Percentiles rank a stretch among this genome's conserved stretches.
phyloP scores from a whole-genome alignment of 2,113 vertebrate species.

The Nannobrachium achirus region DNA sequence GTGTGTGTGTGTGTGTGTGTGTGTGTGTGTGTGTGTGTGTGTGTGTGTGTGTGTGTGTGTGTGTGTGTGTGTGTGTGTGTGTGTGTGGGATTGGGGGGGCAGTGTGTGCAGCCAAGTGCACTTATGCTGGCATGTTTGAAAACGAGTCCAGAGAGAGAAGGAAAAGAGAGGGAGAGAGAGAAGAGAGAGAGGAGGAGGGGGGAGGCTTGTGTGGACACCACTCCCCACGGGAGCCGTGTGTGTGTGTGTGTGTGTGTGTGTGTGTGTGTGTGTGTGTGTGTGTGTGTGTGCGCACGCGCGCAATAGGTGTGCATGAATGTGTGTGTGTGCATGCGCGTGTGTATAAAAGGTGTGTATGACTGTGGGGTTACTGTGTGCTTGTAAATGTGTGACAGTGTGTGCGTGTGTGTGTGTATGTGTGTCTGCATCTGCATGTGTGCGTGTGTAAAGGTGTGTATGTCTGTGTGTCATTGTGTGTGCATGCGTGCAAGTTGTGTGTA shows the following conservation, averaged over 20 bases:
- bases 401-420: slow-evolving; percentile 47
- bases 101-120: slow-evolving; percentile 79
- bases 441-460: slow-evolving; percentile 1
- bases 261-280: slow-evolving; percentile 22
- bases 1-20: slow-evolving; percentile 22
- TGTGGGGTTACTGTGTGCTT: slow-evolving; percentile 45
- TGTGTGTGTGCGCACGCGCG: not conserved
- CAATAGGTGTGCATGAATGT: slow-evolving; percentile 57
- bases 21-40: slow-evolving; percentile 61
- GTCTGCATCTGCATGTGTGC: not conserved
- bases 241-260: slow-evolving; percentile 49
- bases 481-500: too few species aligned
- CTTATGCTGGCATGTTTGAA: slow-evolving; percentile 78
- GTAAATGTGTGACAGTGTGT: slow-evolving; percentile 70
- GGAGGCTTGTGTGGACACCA: slow-evolving; percentile 65
- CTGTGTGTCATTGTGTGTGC: not conserved
- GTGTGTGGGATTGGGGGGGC: slow-evolving; percentile 40
- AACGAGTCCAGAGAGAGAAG: slow-evolving; percentile 62
- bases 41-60: slow-evolving; percentile 57
- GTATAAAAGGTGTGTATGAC: slow-evolving; percentile 61
- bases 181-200: slow-evolving; percentile 28
- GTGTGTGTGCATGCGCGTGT: not conserved
- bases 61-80: slow-evolving; percentile 36
- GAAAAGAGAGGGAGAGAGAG: slow-evolving; percentile 32
- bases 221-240: slow-evolving; percentile 67